Evolutionary conservation across 2,888 invertebrate species (phyloP).

Genomic region (Stenotaenia linearis): DNA sequence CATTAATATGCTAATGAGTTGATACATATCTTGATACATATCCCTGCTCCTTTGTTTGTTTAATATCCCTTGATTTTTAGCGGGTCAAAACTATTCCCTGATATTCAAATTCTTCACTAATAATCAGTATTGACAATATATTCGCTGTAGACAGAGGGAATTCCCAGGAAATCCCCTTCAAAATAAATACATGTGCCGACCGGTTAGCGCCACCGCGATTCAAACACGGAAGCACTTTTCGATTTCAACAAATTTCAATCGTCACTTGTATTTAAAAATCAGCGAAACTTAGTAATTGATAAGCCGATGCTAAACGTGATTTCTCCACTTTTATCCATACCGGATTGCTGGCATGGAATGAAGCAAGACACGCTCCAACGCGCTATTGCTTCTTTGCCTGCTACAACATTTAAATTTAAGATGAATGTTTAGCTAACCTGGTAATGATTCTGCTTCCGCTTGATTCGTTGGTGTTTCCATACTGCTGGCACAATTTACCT

Average conservation of each 20-base stretch:
- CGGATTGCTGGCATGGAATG: neutral
- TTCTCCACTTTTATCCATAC: neutral
- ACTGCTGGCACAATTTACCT: neutral
- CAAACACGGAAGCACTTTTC: conserved; percentile 9
- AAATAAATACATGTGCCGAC: conserved; percentile 16
- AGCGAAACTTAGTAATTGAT: neutral
- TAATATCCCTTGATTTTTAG: neutral
- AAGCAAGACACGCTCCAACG: neutral
- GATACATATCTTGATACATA: conserved; percentile 29
- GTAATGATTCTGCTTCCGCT: conserved; percentile 22
- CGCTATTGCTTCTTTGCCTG: neutral
- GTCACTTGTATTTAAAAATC: neutral
- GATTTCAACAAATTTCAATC: neutral
- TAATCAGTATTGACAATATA: neutral
- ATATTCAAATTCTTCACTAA: neutral
- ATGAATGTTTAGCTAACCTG: neutral
- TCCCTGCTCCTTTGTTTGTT: conserved; percentile 23
- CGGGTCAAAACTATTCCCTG: neutral
- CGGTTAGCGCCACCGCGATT: conserved; percentile 13
- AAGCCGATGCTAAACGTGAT: neutral
- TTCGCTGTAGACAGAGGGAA: conserved; percentile 14
- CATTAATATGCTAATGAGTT: conserved; percentile 30
- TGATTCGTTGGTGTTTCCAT: conserved; percentile 10
- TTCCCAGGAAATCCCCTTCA: conserved; percentile 26
- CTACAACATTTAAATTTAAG: neutral